phyloP scores from a whole-genome alignment of 1,140 invertebrate genomes.

The Caligus rogercresseyi region DNA sequence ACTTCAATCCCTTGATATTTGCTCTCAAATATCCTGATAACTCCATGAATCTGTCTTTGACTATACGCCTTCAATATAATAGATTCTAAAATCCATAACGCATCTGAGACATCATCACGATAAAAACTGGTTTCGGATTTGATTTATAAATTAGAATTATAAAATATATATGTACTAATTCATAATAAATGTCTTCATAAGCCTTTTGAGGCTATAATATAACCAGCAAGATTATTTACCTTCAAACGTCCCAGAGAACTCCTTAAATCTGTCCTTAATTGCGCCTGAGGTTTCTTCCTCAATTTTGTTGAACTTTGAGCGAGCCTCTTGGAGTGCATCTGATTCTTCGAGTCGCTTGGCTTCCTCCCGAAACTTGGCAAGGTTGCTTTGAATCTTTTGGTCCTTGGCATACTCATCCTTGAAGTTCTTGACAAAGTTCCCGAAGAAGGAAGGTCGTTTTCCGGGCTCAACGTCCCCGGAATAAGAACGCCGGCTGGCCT shows the following conservation, averaged over 20 bases:
- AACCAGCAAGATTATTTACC: not conserved
- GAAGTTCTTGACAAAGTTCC: slow-evolving; percentile 77
- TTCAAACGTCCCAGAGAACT: not conserved
- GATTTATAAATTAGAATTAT: no score
- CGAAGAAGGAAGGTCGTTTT: slow-evolving; percentile 47
- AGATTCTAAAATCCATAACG: no score
- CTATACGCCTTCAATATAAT: no score
- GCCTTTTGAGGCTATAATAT: no score
- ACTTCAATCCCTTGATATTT: no score
- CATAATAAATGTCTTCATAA: no score
- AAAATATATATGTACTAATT: no score
- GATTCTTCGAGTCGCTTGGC: slow-evolving; percentile 93
- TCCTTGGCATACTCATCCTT: slow-evolving; percentile 84
- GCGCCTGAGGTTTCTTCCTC: slow-evolving; percentile 45
- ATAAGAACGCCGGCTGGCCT: not conserved
- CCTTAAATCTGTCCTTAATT: not conserved
- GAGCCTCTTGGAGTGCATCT: slow-evolving; percentile 78
- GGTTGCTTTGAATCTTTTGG: slow-evolving; percentile 95
- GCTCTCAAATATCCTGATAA: no score
- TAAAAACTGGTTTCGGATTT: no score
- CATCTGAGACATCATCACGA: no score
- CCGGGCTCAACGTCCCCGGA: not conserved
- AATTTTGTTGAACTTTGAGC: slow-evolving; percentile 67
- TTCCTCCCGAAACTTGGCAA: slow-evolving; percentile 90
- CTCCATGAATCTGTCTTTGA: no score